A percentile compares a stretch with the other conserved stretches of the same genome.
Evolutionary conservation across 2,113 vertebrate species (phyloP).

Genomic region (Irena cyanogastra): DNA sequence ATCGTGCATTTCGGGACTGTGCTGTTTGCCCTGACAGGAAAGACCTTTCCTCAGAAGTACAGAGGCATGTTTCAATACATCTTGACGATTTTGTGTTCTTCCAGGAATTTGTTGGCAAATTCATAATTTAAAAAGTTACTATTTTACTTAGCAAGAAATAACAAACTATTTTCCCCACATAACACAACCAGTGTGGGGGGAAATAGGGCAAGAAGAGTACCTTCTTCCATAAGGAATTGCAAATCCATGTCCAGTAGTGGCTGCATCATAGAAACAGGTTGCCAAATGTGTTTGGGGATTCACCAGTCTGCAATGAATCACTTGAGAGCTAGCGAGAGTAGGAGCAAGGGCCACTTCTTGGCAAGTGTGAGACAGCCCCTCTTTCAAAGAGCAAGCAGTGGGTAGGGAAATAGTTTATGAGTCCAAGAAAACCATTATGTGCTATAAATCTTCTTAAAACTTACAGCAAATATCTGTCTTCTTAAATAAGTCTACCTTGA

Average conservation of each 20-base stretch:
- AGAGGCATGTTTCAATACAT: neutral
- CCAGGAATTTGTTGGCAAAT: neutral
- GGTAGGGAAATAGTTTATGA: neutral
- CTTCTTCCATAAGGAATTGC: neutral
- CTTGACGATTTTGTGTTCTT: neutral
- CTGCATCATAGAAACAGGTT: neutral
- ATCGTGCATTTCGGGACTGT: rapidly evolving
- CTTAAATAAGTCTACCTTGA: neutral
- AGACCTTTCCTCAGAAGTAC: neutral
- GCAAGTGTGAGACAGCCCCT: neutral
- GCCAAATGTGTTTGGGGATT: neutral
- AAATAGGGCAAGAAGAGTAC: neutral
- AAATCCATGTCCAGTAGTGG: neutral
- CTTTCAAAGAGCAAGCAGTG: neutral
- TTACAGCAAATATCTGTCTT: neutral
- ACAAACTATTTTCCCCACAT: neutral
- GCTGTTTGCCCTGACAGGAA: neutral
- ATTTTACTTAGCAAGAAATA: neutral
- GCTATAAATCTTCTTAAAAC: neutral
- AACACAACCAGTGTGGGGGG: rapidly evolving
- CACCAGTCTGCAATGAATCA: neutral
- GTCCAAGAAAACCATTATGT: neutral
- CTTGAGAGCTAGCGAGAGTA: neutral
- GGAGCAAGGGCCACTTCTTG: neutral
- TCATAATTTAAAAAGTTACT: neutral